A percentile compares a stretch with the other conserved stretches of the same genome.
Conservation (phyloP, 2,888 invertebrate species). For the Monochamus alternatus region DNA sequence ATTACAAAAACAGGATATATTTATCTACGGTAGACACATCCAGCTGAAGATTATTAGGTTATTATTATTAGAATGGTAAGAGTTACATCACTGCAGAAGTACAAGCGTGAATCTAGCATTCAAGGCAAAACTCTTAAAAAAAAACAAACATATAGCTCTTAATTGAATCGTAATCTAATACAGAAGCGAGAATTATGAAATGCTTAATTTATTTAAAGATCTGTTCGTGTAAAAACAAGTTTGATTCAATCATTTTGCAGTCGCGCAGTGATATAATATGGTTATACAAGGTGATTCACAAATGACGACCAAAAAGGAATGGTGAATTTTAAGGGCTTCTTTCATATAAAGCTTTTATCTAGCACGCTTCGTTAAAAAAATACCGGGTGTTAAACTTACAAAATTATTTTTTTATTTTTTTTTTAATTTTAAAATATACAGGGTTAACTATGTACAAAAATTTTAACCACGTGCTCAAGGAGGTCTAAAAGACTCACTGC, state of each 20-base stretch:
- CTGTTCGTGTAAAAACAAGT: neutral
- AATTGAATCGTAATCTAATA: neutral
- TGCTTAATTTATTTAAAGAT: neutral
- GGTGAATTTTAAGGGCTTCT: no score
- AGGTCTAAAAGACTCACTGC: no score
- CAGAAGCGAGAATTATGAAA: neutral
- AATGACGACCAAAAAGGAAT: no score
- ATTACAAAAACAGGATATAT: neutral
- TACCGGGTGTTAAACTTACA: no score
- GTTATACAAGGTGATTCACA: no score
- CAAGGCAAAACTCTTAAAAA: neutral
- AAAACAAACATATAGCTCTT: neutral
- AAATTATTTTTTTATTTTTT: no score
- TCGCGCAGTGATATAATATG: no score
- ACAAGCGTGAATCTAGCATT: neutral
- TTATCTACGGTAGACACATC: neutral
- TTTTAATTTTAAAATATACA: no score
- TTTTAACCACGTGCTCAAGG: no score
- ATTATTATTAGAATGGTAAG: neutral
- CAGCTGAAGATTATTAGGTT: neutral
- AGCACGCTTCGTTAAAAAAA: no score
- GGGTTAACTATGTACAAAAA: no score
- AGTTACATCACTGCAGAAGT: neutral
- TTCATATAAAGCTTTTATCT: no score
- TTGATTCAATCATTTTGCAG: neutral